These are phyloP conservation scores for Dissostichus mawsoni DNA, from an alignment of 2,113 vertebrate species.

Conservation along the genomic window DNA sequence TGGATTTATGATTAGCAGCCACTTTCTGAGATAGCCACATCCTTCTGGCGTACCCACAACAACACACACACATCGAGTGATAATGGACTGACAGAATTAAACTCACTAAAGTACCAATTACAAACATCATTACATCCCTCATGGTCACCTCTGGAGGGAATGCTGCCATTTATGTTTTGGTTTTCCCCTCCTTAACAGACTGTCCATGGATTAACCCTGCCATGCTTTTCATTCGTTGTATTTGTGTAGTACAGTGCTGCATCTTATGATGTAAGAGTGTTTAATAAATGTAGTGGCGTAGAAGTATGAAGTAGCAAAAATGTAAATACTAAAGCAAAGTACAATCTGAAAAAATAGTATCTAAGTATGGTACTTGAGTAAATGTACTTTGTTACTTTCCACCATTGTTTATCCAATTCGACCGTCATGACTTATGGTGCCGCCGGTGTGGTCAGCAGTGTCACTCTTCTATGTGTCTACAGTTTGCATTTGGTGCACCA, in stretches of 20 bases:
- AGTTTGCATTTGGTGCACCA: neutral
- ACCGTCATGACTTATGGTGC: neutral
- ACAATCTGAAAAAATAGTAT: too few species aligned
- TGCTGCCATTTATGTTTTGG: neutral
- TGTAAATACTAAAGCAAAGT: too few species aligned
- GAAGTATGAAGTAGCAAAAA: too few species aligned
- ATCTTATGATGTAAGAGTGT: too few species aligned
- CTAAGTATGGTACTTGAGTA: too few species aligned
- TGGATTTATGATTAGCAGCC: slow-evolving; percentile 51
- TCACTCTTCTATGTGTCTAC: neutral
- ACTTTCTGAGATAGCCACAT: slow-evolving; percentile 53
- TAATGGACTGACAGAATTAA: slow-evolving; percentile 35
- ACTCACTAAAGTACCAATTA: slow-evolving; percentile 24
- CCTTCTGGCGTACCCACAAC: slow-evolving; percentile 14
- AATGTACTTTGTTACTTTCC: too few species aligned
- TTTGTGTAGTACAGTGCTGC: too few species aligned
- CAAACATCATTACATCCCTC: slow-evolving; percentile 3
- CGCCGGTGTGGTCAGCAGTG: slow-evolving; percentile 2
- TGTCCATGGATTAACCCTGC: slow-evolving; percentile 1
- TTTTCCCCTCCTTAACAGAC: neutral
- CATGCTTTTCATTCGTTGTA: neutral
- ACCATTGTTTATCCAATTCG: neutral
- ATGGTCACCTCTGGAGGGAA: slow-evolving; percentile 25
- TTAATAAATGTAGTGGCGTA: too few species aligned
- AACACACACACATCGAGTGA: slow-evolving; percentile 1